Conservation (phyloP, 2,888 invertebrate species). For the Lymantria monacha region DNA sequence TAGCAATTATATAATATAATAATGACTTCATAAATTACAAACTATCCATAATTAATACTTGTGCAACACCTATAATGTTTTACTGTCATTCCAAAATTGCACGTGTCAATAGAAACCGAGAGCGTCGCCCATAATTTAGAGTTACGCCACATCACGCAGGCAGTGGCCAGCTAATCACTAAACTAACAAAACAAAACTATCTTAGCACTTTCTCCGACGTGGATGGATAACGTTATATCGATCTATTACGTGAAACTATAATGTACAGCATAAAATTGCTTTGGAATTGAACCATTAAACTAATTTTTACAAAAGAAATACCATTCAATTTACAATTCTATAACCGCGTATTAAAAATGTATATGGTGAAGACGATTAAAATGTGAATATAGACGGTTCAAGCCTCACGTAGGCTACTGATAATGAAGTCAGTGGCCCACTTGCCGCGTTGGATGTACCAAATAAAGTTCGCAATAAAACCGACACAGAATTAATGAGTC, state of each 20-base stretch:
- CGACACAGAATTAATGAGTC: conserved; percentile 43
- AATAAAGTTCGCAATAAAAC: conserved; percentile 56
- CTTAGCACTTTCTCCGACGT: conserved; percentile 62
- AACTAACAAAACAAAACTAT: conserved; percentile 52
- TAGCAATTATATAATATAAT: background rate
- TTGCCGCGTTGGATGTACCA: conserved; percentile 43
- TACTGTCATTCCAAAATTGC: conserved; percentile 39
- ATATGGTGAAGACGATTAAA: conserved; percentile 18
- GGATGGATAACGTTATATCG: conserved; percentile 47
- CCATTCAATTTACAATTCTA: conserved; percentile 40
- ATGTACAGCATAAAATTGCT: background rate
- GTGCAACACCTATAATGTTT: conserved; percentile 33
- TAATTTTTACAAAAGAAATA: background rate
- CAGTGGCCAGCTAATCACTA: conserved; percentile 51
- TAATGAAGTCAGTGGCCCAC: conserved; percentile 51
- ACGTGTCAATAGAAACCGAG: conserved; percentile 63
- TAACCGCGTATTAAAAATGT: conserved; percentile 32
- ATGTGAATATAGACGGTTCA: conserved; percentile 31
- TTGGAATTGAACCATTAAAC: background rate
- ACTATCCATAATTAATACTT: conserved; percentile 8
- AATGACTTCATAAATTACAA: background rate
- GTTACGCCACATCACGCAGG: conserved; percentile 55
- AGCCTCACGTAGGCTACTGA: conserved; percentile 52
- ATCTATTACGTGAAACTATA: conserved; percentile 36
- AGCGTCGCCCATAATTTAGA: conserved; percentile 56